These are phyloP conservation scores for Bergia puertoricense DNA, from an alignment of 92 coral and sea anemone genomes.

Conservation along the genomic window DNA sequence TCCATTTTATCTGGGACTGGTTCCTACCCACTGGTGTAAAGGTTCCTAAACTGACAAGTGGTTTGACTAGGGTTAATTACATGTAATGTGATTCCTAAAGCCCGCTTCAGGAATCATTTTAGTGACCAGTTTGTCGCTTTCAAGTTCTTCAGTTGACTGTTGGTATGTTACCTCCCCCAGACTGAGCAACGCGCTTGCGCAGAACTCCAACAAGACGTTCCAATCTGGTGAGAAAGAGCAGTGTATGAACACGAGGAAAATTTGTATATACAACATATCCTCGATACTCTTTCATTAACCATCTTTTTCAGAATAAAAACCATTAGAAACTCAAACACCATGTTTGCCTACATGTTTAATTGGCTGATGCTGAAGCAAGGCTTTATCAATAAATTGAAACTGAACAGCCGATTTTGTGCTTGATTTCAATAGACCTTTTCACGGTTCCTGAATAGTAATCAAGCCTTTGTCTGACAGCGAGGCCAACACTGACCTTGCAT, in stretches of 20 bases:
- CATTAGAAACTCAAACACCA: too few species aligned
- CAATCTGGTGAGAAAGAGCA: constrained; percentile 59
- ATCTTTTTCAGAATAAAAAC: too few species aligned
- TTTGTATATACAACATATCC: neutral
- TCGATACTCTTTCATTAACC: too few species aligned
- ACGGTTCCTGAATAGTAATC: too few species aligned
- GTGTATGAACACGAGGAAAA: neutral
- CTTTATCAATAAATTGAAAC: too few species aligned
- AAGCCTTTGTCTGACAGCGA: too few species aligned
- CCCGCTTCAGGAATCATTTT: neutral
- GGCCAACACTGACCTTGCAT: too few species aligned
- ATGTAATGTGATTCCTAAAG: neutral
- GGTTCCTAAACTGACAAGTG: neutral
- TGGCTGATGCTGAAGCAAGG: too few species aligned
- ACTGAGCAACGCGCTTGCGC: constrained; percentile 82
- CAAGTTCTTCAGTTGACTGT: constrained; percentile 68
- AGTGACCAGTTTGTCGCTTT: neutral
- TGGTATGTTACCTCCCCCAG: constrained; percentile 80
- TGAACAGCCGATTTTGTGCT: too few species aligned
- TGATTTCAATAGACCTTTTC: too few species aligned
- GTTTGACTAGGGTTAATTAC: neutral
- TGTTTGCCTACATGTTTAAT: too few species aligned
- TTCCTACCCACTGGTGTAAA: neutral
- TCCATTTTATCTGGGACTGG: neutral
- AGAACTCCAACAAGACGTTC: constrained; percentile 92